phyloP scores from a whole-genome alignment of 2,888 invertebrate species.

The Metacarcinus magister region DNA sequence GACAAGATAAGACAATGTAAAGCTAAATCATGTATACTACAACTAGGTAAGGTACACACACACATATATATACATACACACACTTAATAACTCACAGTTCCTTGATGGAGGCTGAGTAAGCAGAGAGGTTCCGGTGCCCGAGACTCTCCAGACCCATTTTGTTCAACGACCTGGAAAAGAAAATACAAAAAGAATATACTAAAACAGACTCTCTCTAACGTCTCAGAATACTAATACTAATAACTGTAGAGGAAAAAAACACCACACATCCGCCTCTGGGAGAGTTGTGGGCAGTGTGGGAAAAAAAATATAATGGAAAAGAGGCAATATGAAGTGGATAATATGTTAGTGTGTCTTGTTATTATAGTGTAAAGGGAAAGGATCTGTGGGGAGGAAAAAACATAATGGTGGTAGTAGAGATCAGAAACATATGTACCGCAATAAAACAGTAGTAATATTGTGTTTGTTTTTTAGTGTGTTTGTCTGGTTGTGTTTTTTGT shows the following conservation, averaged over 20 bases:
- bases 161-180: not conserved
- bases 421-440: too few species aligned
- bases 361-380: not conserved
- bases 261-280: too few species aligned
- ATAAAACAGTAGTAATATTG: too few species aligned
- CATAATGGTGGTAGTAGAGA: too few species aligned
- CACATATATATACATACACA: not conserved
- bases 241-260: not conserved
- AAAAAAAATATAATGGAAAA: too few species aligned
- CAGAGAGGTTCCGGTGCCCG: not conserved
- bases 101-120: not conserved
- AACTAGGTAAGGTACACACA: not conserved
- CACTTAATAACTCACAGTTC: conserved; percentile 5
- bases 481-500: too few species aligned
- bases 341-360: too few species aligned
- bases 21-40: too few species aligned
- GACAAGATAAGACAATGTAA: too few species aligned
- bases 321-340: not conserved
- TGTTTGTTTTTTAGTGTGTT: too few species aligned
- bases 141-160: not conserved
- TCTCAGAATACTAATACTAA: not conserved
- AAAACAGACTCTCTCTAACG: not conserved
- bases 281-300: too few species aligned
- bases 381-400: not conserved
- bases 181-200: too few species aligned